phyloP scores from a whole-genome alignment of 30 jellyfish, hydroid and myxozoan species.

The Catostylus mosaicus region DNA sequence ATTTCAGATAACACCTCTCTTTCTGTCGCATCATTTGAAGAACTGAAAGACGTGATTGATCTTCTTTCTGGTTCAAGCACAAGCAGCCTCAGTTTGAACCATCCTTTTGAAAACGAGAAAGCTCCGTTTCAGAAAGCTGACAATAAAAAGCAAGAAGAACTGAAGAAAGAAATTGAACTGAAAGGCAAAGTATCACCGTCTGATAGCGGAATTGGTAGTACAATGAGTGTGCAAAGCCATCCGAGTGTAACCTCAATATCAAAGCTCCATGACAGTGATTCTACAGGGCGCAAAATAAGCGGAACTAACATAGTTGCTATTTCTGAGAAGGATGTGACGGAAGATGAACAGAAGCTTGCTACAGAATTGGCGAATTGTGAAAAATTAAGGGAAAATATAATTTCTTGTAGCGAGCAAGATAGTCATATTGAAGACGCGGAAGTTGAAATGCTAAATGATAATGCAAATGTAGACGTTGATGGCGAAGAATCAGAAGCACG shows the following conservation, averaged over 20 bases:
- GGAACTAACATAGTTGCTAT: background rate
- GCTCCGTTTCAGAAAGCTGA: conserved; percentile 4
- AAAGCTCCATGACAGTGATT: conserved; percentile 4
- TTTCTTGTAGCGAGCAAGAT: background rate
- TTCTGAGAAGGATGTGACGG: conserved; percentile 10
- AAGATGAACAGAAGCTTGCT: background rate
- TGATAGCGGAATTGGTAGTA: conserved; percentile 86
- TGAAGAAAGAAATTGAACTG: conserved; percentile 12
- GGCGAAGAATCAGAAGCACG: conserved; percentile 3
- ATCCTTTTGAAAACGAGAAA: conserved; percentile 44
- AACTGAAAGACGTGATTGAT: conserved; percentile 96
- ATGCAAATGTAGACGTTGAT: conserved; percentile 2
- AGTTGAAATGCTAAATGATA: conserved; percentile 34
- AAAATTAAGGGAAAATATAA: background rate
- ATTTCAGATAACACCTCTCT: conserved; percentile 60
- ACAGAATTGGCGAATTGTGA: background rate
- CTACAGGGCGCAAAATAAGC: background rate
- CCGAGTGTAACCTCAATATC: conserved; percentile 49
- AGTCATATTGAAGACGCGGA: conserved; percentile 57
- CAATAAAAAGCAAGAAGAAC: conserved; percentile 32
- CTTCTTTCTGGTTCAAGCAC: conserved; percentile 95
- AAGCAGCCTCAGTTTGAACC: conserved; percentile 85
- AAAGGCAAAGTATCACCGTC: conserved; percentile 67
- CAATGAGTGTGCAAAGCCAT: conserved; percentile 74
- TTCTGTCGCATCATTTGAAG: conserved; percentile 97